A percentile compares a stretch with the other conserved stretches of the same genome.
phyloP scores from a whole-genome alignment of 2,113 vertebrate genomes.

The Hepsetus odoe region DNA sequence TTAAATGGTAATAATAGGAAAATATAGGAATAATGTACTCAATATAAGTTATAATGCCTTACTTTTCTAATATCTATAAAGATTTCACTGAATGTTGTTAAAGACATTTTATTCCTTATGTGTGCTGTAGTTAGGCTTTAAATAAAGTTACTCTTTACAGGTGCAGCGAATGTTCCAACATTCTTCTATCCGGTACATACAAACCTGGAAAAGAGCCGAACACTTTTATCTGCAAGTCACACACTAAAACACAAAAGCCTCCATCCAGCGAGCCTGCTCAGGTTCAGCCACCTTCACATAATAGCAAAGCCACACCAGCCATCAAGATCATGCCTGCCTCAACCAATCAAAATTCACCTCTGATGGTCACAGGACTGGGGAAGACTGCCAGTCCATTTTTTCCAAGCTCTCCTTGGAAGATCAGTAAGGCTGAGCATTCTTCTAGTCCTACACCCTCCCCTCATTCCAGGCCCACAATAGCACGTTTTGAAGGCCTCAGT shows the following conservation, averaged over 20 bases:
- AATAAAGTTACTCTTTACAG: constrained; percentile 57
- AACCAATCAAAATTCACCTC: neutral
- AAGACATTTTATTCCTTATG: too few species aligned
- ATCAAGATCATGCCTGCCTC: constrained; percentile 37
- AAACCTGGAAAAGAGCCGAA: constrained; percentile 68
- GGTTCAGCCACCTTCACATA: neutral
- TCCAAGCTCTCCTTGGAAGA: constrained; percentile 46
- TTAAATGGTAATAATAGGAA: too few species aligned
- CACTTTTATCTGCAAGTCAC: constrained; percentile 75
- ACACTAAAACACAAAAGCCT: constrained; percentile 53
- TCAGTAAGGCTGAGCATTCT: constrained; percentile 33
- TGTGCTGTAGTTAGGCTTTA: too few species aligned
- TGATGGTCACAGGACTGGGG: neutral
- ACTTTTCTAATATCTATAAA: too few species aligned
- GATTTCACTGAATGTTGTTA: too few species aligned
- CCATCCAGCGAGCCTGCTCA: neutral
- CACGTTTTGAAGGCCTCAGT: neutral
- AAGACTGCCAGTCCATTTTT: constrained; percentile 41
- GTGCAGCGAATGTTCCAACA: constrained; percentile 78
- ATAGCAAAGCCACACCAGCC: neutral
- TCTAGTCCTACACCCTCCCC: constrained; percentile 26
- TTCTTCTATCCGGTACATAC: constrained; percentile 79
- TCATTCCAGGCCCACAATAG: neutral
- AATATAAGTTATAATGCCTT: too few species aligned
- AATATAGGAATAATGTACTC: too few species aligned